Percentiles rank a stretch among this genome's conserved stretches.
Evolutionary conservation across 2,888 invertebrate genomes (phyloP).

Genomic region (Acanthococcus lagerstroemiae): DNA sequence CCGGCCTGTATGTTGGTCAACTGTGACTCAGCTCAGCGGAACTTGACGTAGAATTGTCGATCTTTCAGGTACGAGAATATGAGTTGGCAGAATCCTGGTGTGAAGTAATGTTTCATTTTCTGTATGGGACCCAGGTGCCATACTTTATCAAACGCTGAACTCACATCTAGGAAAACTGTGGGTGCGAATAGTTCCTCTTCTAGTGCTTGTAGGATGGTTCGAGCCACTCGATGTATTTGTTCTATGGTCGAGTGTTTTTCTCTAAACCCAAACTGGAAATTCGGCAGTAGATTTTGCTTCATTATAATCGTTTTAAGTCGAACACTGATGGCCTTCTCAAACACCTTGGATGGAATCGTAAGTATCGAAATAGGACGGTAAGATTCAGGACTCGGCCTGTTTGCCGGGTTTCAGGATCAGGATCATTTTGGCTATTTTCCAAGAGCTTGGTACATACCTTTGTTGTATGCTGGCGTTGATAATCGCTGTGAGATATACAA

Average conservation of each 20-base stretch:
- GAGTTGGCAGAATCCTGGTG: background rate
- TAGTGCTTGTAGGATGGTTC: background rate
- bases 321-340: constrained; percentile 3
- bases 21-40: background rate
- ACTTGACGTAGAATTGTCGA: background rate
- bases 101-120: no score
- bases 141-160: constrained; percentile 2
- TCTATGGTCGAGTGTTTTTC: constrained; percentile 3
- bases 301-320: background rate
- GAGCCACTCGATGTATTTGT: constrained; percentile 2
- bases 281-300: background rate
- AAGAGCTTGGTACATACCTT: background rate
- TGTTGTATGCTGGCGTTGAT: background rate
- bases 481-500: constrained; percentile 1
- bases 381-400: background rate
- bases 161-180: background rate
- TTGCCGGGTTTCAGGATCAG: constrained; percentile 7
- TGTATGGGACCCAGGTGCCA: background rate
- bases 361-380: constrained; percentile 7
- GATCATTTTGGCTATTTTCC: constrained; percentile 6
- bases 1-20: constrained; percentile 5
- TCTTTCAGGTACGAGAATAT: background rate
- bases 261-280: constrained; percentile 3
- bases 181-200: background rate
- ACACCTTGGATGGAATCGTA: background rate